phyloP scores from a whole-genome alignment of 2,888 invertebrate species.

The Epicampocera succincta region DNA sequence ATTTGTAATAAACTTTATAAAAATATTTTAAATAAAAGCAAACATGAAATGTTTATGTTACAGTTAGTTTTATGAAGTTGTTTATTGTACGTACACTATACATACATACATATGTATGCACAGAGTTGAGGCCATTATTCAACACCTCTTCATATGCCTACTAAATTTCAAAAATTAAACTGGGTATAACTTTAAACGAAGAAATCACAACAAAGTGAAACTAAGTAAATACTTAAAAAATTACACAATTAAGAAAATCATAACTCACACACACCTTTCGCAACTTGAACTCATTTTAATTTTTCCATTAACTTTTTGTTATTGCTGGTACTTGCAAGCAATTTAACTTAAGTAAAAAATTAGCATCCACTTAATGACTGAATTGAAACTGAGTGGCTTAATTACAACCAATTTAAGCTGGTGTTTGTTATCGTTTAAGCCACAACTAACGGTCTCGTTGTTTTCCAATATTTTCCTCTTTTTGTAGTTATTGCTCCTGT shows the following conservation, averaged over 20 bases:
- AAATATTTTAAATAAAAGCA: background rate
- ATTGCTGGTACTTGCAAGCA: constrained; percentile 6
- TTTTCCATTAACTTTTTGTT: constrained; percentile 54
- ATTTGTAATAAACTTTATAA: no score
- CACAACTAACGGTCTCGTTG: constrained; percentile 22
- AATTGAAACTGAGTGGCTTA: background rate
- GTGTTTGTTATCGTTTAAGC: constrained; percentile 30
- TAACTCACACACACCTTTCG: constrained; percentile 78
- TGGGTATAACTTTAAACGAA: no score
- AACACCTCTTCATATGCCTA: no score
- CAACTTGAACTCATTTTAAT: constrained; percentile 80
- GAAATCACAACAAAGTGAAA: no score
- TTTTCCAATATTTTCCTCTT: constrained; percentile 71
- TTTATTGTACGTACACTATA: background rate
- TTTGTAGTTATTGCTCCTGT: constrained; percentile 55
- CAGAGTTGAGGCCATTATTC: no score
- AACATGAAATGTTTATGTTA: constrained; percentile 9
- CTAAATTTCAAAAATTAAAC: no score
- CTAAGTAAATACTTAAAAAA: no score
- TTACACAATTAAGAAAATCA: background rate
- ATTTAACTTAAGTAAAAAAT: constrained; percentile 19
- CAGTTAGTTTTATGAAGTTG: background rate
- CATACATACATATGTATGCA: no score
- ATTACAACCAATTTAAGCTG: constrained; percentile 11
- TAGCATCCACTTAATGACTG: constrained; percentile 14